These are phyloP conservation scores for Aldabrachelys gigantea DNA, from an alignment of 2,113 vertebrate genomes.

Conservation along the genomic window DNA sequence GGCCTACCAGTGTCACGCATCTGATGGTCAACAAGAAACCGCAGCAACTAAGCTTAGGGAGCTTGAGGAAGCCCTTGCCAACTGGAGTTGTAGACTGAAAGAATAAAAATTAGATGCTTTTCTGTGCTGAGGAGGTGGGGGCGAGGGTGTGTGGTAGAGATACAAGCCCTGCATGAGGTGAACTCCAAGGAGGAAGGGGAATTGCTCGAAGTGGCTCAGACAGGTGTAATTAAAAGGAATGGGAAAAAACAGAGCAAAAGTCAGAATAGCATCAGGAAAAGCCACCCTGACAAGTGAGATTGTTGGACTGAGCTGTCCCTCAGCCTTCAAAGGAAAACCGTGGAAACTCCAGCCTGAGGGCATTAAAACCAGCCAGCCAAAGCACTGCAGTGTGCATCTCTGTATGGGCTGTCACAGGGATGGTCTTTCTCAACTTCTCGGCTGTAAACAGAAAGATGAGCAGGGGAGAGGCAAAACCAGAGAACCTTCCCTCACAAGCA, in stretches of 20 bases:
- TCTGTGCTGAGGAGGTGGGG: not conserved
- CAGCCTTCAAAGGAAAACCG: not conserved
- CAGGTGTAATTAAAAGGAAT: not conserved
- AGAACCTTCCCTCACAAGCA: not conserved
- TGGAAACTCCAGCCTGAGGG: not conserved
- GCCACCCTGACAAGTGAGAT: not conserved
- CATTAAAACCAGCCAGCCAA: not conserved
- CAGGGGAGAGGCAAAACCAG: not conserved
- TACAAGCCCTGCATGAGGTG: not conserved
- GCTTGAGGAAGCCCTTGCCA: not conserved
- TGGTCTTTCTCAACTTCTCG: not conserved
- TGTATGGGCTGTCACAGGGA: not conserved
- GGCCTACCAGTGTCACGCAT: not conserved
- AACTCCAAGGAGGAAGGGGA: not conserved
- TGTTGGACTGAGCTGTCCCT: not conserved
- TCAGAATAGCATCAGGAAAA: not conserved
- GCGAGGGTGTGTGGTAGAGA: not conserved
- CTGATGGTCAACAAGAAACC: not conserved
- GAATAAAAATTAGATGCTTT: not conserved
- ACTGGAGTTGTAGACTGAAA: not conserved
- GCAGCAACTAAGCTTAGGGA: not conserved
- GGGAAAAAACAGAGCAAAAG: not conserved
- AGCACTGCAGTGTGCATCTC: not conserved
- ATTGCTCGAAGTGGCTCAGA: not conserved
- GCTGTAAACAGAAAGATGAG: not conserved